phyloP scores from a whole-genome alignment of 2,888 invertebrate genomes.

The Trissonchulus sp. region DNA sequence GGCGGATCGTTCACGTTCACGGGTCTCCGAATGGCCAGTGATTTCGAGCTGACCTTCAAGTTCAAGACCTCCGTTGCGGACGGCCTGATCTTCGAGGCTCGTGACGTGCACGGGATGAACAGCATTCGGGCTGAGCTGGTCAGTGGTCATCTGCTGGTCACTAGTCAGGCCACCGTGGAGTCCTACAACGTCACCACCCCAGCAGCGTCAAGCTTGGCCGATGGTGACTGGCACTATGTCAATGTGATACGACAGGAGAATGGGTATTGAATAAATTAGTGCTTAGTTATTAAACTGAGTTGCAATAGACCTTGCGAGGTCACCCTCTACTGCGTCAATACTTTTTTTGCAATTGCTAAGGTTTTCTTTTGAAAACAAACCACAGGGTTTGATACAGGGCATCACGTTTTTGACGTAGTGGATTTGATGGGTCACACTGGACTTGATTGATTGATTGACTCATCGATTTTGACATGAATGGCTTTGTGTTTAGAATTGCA shows the following conservation, averaged over 20 bases:
- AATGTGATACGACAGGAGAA: constrained; percentile 69
- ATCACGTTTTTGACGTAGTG: too few species aligned
- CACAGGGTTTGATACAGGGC: too few species aligned
- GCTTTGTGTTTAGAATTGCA: too few species aligned
- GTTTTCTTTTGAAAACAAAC: too few species aligned
- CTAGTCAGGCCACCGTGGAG: neutral
- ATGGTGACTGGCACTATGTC: constrained; percentile 89
- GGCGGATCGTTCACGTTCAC: constrained; percentile 62
- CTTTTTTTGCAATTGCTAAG: too few species aligned
- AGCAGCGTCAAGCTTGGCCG: constrained; percentile 51
- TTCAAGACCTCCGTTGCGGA: constrained; percentile 73
- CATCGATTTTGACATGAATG: too few species aligned
- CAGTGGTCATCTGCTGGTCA: neutral
- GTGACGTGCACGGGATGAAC: neutral
- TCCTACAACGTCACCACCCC: neutral
- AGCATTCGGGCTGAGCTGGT: neutral
- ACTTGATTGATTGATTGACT: too few species aligned
- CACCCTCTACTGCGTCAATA: too few species aligned
- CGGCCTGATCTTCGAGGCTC: constrained; percentile 70
- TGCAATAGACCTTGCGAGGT: too few species aligned
- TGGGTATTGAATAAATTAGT: constrained; percentile 48
- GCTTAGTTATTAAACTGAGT: too few species aligned
- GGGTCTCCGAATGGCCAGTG: constrained; percentile 57
- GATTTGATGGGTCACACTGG: too few species aligned
- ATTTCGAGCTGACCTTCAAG: constrained; percentile 74